These are phyloP conservation scores for Argyresthia albistria DNA, from an alignment of 2,888 invertebrate species.

Conservation along the genomic window DNA sequence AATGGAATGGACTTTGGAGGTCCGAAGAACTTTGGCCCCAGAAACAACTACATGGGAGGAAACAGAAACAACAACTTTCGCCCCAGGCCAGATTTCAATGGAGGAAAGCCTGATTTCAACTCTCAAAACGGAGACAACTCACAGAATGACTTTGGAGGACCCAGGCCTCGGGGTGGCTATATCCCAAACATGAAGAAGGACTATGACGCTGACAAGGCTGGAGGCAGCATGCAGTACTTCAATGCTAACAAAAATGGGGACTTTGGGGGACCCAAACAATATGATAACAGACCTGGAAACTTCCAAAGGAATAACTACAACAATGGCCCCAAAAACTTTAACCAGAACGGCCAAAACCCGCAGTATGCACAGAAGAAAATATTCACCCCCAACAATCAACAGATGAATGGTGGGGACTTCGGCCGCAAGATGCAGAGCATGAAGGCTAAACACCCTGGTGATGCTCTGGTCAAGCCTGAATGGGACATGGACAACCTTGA, in stretches of 20 bases:
- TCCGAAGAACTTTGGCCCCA: slow-evolving; percentile 61
- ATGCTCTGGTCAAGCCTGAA: slow-evolving; percentile 81
- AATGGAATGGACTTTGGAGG: slow-evolving; percentile 65
- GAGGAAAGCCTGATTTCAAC: slow-evolving; percentile 55
- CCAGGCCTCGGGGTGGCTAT: slow-evolving; percentile 55
- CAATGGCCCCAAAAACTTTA: slow-evolving; percentile 46
- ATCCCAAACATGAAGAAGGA: slow-evolving; percentile 47
- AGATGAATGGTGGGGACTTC: slow-evolving; percentile 32
- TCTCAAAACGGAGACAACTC: slow-evolving; percentile 49
- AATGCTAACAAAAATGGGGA: slow-evolving; percentile 38
- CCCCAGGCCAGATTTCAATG: slow-evolving; percentile 63
- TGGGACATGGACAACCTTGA: slow-evolving; percentile 86
- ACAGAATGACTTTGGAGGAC: slow-evolving; percentile 61
- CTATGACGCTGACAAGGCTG: slow-evolving; percentile 44
- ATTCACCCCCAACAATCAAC: slow-evolving; percentile 42
- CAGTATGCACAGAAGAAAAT: slow-evolving; percentile 51
- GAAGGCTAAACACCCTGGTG: slow-evolving; percentile 81
- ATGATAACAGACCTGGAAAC: slow-evolving; percentile 17
- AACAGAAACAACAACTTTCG: slow-evolving; percentile 53
- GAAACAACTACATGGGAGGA: slow-evolving; percentile 37
- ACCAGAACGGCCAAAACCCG: slow-evolving; percentile 38
- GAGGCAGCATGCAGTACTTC: slow-evolving; percentile 57
- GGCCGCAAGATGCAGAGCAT: slow-evolving; percentile 73
- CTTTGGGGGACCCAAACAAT: slow-evolving; percentile 63
- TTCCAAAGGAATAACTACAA: slow-evolving; percentile 47